Base-by-base conservation (phyloP, 2,888 invertebrate species). In the Andricus curvator region DNA sequence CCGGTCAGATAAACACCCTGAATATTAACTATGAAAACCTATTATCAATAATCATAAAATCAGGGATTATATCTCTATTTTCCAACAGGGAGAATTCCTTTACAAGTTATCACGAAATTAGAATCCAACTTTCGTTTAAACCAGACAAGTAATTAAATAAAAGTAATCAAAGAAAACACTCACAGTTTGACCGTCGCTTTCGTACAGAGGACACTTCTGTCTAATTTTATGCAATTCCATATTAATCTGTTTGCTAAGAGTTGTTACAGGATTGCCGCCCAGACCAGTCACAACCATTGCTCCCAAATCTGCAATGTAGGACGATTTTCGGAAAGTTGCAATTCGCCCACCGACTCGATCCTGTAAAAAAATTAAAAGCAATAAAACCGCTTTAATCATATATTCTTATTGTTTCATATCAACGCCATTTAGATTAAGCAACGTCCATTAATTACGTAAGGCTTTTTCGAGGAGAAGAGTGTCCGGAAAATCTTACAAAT, bases 261-360 rank as follows among this genome's bases (percentile, higher is more conserved):
- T 97, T 11, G 98, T 98, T 80, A 99, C 96, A 0, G 99, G 99
- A 94, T 99, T 99, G 0, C 99, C 99, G 80, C 97, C 97, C 25
- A 99, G 94, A 1, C 99, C 99, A 6, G 99, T 99, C 3, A 99
- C 98, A 3, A 99, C 99, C 98, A 99, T 99, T 0, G 99, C 99
- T 2, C 99, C 97, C 68, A 96, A 92, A 92, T 96, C 96, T 25
- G 95, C 96, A 64, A 95, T 95, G 93, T 96, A 97, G 68, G 95
- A 96, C 67, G 96, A 96, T 93, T 99, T 99, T 80, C 99, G 95
- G 92, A 99, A 99, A 11, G 99, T 99, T 2, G 98, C 98, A 88
- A 99, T 98, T 78, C 99, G 95, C 8, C 99, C 99, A 56, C 99
- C 99, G 68, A 99, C 99, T 84, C 99, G 94, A 93, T 99, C 98